A percentile compares a stretch with the other conserved stretches of the same genome.
These are phyloP conservation scores for Cheilosia impressa DNA, from an alignment of 2,888 invertebrate species.

Conservation along the genomic window DNA sequence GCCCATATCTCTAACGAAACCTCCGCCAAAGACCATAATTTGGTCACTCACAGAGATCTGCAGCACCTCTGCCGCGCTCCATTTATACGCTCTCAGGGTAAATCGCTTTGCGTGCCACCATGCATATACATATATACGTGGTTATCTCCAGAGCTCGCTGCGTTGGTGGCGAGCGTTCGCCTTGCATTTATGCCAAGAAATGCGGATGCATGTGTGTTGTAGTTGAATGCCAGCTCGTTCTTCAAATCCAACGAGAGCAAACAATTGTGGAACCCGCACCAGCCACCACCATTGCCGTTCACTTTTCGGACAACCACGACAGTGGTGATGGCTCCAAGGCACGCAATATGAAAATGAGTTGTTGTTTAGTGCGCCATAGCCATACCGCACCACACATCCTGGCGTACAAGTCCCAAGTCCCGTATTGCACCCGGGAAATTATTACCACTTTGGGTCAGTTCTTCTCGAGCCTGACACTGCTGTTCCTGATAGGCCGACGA, in stretches of 20 bases:
- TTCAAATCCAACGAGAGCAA: constrained; percentile 74
- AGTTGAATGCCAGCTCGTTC: constrained; percentile 50
- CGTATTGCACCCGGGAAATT: constrained; percentile 62
- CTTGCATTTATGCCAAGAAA: constrained; percentile 73
- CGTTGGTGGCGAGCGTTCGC: constrained; percentile 70
- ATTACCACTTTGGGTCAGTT: constrained; percentile 74
- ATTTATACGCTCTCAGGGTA: constrained; percentile 20
- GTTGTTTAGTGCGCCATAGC: constrained; percentile 60
- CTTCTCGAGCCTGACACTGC: constrained; percentile 70
- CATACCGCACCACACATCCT: constrained; percentile 60
- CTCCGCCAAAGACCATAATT: constrained; percentile 73
- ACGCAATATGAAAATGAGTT: constrained; percentile 81
- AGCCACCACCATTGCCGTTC: constrained; percentile 48
- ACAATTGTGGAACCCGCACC: constrained; percentile 57
- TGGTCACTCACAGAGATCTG: constrained; percentile 66
- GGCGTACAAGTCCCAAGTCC: constrained; percentile 9
- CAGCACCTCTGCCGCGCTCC: constrained; percentile 16
- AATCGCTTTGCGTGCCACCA: constrained; percentile 72
- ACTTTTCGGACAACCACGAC: constrained; percentile 61
- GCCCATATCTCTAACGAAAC: constrained; percentile 53
- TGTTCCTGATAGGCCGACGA: constrained; percentile 73
- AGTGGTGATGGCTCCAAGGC: constrained; percentile 81
- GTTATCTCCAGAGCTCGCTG: constrained; percentile 52
- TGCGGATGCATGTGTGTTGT: constrained; percentile 78
- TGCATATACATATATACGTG: constrained; percentile 9